Evolutionary conservation across 2,113 vertebrate genomes (phyloP), one percentile per base, ranked within the genome.

Genomic region (Nesospiza acunhae): DNA sequence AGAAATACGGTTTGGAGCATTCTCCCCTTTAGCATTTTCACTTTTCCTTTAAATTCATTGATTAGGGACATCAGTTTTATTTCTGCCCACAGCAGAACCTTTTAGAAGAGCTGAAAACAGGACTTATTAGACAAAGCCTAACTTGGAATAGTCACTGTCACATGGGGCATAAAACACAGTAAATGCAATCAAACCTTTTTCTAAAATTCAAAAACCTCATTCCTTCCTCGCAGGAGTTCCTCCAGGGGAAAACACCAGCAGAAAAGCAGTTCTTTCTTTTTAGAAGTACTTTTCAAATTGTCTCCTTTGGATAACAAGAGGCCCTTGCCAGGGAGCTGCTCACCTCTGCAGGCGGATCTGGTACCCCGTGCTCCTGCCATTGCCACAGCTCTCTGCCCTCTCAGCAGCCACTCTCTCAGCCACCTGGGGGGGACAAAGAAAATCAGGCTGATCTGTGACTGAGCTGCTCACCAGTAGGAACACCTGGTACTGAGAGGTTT

Each of bases 291-390:
- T 52, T 30, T 14, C n/a, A 47, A 9, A 20, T 10, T 7, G 47
- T 56, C 22, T 58, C 75, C 75, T 37, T 20, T 33, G 23, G 47
- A 0, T 6, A 31, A 6, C 30, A 67, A 5, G 1, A 49, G 37
- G 24, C 6, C 21, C 35, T 52, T 7, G 7, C 30, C n/a, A 10
- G 0, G 12, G 46, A 89, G 83, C 39, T 2, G 8, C 47, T 91
- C 91, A 99, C 99, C 99, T 99, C 96, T 99, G 99, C 22, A 99
- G 98, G 55, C 99, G 99, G 76, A 99, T 99, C 91, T 99, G 99
- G 95, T 99, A 99, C 7, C 99, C 99, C 14, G 99, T 99, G 26
- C 99, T 99, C 85, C 98, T 99, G 73, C 98, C 98, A 74, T 94
- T 98, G 22, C 99, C 99, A 15, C 99, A 99, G 12, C 81, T 83